These are phyloP conservation scores for Epinephelus fuscoguttatus DNA, from an alignment of 2,113 vertebrate genomes.

Conservation along the genomic window DNA sequence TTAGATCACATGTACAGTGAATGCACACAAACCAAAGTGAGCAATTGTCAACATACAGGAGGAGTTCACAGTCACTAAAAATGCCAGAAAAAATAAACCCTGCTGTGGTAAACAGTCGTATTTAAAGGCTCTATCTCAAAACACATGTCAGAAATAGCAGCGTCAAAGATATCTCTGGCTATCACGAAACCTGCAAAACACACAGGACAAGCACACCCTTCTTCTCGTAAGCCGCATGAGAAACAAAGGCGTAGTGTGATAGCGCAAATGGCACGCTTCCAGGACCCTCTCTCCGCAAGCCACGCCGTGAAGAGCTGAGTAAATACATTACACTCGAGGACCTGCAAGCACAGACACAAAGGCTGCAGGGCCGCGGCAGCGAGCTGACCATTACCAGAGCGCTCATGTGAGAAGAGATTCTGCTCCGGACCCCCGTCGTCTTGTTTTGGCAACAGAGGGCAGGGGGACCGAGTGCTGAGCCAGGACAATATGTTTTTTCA, in stretches of 20 bases:
- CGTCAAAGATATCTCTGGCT: conserved; percentile 76
- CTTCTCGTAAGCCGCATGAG: conserved; percentile 44
- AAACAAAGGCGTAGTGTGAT: conserved; percentile 75
- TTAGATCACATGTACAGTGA: neutral
- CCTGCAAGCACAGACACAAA: conserved; percentile 59
- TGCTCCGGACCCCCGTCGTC: conserved; percentile 65
- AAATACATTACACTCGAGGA: conserved; percentile 45
- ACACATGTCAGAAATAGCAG: conserved; percentile 70
- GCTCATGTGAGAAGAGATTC: conserved; percentile 70
- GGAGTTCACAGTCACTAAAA: conserved; percentile 34
- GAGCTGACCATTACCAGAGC: conserved; percentile 65
- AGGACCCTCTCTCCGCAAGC: conserved; percentile 51
- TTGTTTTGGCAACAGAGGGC: conserved; percentile 75
- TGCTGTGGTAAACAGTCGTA: conserved; percentile 42
- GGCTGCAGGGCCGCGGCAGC: conserved; percentile 42
- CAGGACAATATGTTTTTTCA: conserved; percentile 84
- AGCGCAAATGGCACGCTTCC: conserved; percentile 56
- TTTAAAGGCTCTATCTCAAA: conserved; percentile 67
- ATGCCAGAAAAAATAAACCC: conserved; percentile 57
- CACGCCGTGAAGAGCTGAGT: conserved; percentile 37
- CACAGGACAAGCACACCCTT: conserved; percentile 66
- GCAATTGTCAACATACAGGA: conserved; percentile 21
- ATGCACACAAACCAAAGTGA: conserved; percentile 28
- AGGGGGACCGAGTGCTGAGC: conserved; percentile 64
- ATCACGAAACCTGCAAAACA: conserved; percentile 68